A percentile compares a stretch with the other conserved stretches of the same genome.
Conservation (phyloP, 2,113 vertebrate genomes). For the Ginglymostoma cirratum region DNA sequence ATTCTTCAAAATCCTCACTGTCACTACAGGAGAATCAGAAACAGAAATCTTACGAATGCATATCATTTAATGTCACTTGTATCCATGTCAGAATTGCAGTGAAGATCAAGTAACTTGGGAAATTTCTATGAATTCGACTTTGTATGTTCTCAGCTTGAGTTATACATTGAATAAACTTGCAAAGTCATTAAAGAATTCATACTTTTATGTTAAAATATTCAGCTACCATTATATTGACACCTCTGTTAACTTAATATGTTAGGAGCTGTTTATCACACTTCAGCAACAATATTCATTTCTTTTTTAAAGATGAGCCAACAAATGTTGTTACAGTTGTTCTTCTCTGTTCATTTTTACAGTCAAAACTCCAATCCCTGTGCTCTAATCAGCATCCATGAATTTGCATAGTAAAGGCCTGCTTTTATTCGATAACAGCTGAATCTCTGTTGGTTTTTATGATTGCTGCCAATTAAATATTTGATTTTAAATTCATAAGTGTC, state of each 20-base stretch:
- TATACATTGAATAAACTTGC: not conserved
- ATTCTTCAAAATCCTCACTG: not conserved
- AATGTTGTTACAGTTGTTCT: not conserved
- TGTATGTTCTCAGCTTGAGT: not conserved
- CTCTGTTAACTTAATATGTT: slow-evolving; percentile 8
- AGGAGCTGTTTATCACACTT: not conserved
- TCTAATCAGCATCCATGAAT: not conserved
- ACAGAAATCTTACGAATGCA: not conserved
- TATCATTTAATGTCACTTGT: not conserved
- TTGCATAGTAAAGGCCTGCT: not conserved
- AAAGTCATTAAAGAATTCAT: not conserved
- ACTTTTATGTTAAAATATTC: slow-evolving; percentile 9
- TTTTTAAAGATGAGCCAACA: not conserved
- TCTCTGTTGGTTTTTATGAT: not conserved
- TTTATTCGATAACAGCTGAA: not conserved
- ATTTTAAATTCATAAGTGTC: not conserved
- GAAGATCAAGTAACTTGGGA: not conserved
- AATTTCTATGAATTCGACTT: not conserved
- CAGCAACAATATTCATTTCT: not conserved
- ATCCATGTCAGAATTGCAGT: not conserved
- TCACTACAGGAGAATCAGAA: not conserved
- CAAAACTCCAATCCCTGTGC: not conserved
- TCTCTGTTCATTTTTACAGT: not conserved
- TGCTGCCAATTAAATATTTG: not conserved
- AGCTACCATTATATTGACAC: not conserved